These are phyloP conservation scores for Geopemphigus sp. DNA, from an alignment of 1,140 invertebrate species.

Conservation along the genomic window DNA sequence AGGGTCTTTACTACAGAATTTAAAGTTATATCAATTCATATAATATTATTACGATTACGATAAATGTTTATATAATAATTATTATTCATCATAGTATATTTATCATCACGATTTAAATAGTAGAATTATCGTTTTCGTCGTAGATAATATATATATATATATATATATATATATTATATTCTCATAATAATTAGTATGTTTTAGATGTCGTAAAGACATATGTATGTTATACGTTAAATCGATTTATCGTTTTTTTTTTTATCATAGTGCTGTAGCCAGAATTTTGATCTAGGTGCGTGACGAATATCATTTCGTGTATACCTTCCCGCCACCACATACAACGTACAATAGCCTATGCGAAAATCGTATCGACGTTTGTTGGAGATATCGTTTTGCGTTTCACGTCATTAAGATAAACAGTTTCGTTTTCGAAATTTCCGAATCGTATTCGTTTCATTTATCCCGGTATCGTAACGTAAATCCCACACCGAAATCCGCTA, in stretches of 20 bases:
- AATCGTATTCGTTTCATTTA: no score
- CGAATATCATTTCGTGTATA: neutral
- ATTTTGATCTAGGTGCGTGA: neutral
- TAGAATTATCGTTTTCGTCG: neutral
- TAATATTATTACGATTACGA: no score
- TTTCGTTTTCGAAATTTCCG: no score
- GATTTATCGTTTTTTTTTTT: neutral
- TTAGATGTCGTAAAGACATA: neutral
- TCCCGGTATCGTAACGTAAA: no score
- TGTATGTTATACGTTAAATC: neutral
- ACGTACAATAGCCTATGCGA: no score
- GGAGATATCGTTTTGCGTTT: no score
- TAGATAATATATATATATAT: no score
- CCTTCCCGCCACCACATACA: no score
- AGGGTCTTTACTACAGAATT: conserved; percentile 1
- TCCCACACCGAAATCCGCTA: no score
- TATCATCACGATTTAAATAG: neutral
- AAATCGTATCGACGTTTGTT: no score
- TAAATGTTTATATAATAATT: neutral
- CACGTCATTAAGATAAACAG: no score
- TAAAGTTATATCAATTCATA: neutral
- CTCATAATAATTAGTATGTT: neutral
- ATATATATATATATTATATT: conserved; percentile 1
- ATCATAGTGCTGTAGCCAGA: neutral
- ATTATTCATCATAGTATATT: neutral